phyloP scores from a whole-genome alignment of 2,113 vertebrate genomes.

The Stigmatopora argus region DNA sequence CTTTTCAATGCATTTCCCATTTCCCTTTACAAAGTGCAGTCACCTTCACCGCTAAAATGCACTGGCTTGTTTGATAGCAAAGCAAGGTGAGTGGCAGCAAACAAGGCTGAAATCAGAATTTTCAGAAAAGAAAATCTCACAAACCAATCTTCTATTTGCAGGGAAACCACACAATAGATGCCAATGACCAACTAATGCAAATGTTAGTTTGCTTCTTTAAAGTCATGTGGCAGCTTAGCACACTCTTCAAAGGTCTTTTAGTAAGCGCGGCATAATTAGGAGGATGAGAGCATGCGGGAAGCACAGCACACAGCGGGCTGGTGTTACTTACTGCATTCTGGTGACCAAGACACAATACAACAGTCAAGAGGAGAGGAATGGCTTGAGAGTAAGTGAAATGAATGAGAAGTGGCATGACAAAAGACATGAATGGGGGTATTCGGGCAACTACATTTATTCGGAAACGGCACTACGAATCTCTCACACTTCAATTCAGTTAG shows the following conservation, averaged over 20 bases:
- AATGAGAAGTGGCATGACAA: constrained; percentile 44
- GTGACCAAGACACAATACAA: constrained; percentile 74
- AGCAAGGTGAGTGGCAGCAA: constrained; percentile 37
- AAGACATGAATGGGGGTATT: constrained; percentile 12
- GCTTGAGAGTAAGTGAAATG: constrained; percentile 56
- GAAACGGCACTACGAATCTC: constrained; percentile 1
- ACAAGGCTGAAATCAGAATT: constrained; percentile 41
- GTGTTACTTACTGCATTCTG: constrained; percentile 92
- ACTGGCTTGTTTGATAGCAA: constrained; percentile 7
- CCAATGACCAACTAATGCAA: constrained; percentile 6
- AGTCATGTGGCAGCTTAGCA: constrained; percentile 30
- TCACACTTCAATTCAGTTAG: neutral
- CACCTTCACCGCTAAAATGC: constrained; percentile 31
- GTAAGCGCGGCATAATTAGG: constrained; percentile 52
- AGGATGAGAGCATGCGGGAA: constrained; percentile 74
- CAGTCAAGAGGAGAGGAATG: constrained; percentile 65
- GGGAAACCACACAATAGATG: neutral
- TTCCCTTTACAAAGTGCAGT: constrained; percentile 45
- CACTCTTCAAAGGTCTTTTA: constrained; percentile 21
- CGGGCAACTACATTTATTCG: constrained; percentile 20
- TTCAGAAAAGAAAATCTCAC: neutral
- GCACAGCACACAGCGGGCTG: constrained; percentile 71
- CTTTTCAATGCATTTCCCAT: constrained; percentile 11
- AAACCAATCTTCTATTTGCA: neutral
- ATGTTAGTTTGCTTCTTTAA: constrained; percentile 22